Percentiles rank a stretch among this genome's conserved stretches.
phyloP scores from a whole-genome alignment of 35 echinoderm and acorn worm species.

The Lytechinus variegatus region DNA sequence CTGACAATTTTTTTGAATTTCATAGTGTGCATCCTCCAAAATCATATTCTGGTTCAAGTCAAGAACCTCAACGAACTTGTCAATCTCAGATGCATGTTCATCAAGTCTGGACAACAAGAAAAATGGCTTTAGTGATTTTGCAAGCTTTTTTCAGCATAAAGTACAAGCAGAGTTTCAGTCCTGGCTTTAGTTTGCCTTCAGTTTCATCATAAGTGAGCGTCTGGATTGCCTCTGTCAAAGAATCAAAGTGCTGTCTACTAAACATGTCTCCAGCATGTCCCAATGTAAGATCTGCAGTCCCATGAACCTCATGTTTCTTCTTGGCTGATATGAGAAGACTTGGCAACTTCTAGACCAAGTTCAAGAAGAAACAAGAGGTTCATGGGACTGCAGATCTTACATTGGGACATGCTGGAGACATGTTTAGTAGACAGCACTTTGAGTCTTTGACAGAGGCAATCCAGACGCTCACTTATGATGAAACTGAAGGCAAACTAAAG shows the following conservation, averaged over 20 bases:
- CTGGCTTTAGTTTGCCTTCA: conserved; percentile 39
- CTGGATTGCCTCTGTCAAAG: neutral
- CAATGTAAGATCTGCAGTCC: neutral
- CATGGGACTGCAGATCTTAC: neutral
- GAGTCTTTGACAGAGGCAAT: neutral
- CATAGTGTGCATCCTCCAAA: conserved; percentile 52
- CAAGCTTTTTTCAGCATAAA: conserved; percentile 38
- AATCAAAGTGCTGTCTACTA: conserved; percentile 8
- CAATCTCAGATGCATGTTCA: conserved; percentile 50
- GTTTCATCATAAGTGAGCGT: neutral
- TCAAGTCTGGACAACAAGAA: conserved; percentile 36
- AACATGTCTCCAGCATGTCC: conserved; percentile 39
- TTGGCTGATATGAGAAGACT: conserved; percentile 38
- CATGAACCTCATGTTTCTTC: neutral
- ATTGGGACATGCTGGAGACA: conserved; percentile 15
- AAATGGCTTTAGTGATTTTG: conserved; percentile 46
- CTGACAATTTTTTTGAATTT: conserved; percentile 51
- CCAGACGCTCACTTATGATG: neutral
- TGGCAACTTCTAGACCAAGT: neutral
- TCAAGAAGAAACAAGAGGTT: neutral
- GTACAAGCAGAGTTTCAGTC: conserved; percentile 31
- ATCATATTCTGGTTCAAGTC: conserved; percentile 36
- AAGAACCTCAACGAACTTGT: conserved; percentile 42
- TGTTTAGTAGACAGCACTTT: conserved; percentile 37
- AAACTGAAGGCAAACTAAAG: conserved; percentile 30